Percentiles rank a stretch among this genome's conserved stretches.
These are phyloP conservation scores for Hipparchia semele DNA, from an alignment of 2,888 invertebrate genomes.

Conservation along the genomic window DNA sequence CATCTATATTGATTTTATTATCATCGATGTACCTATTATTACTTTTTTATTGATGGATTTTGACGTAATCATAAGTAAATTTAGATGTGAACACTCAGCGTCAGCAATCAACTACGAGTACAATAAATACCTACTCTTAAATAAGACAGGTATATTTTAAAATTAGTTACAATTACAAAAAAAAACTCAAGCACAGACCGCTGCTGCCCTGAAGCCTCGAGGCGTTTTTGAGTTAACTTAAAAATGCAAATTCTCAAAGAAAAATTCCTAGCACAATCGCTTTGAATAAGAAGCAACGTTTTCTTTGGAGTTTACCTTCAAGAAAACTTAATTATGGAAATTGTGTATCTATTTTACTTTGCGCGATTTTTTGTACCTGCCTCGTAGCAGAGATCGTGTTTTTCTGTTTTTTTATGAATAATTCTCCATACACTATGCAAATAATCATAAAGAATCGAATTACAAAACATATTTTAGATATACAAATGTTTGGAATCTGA, in stretches of 20 bases:
- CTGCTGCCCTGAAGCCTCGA: slow-evolving; percentile 6
- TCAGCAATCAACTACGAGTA: not conserved
- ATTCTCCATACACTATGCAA: not conserved
- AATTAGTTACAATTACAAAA: slow-evolving; percentile 1
- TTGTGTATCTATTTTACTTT: slow-evolving; percentile 35
- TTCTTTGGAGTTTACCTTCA: slow-evolving; percentile 44
- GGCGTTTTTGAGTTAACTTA: slow-evolving; percentile 25
- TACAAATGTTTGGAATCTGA: too few species aligned
- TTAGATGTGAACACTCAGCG: not conserved
- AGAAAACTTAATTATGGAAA: slow-evolving; percentile 47
- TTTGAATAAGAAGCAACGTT: slow-evolving; percentile 42
- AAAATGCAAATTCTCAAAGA: slow-evolving; percentile 41
- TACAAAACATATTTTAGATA: not conserved
- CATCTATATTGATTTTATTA: too few species aligned
- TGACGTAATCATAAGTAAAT: not conserved
- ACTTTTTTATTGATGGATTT: not conserved
- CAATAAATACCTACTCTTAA: not conserved
- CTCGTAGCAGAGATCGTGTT: slow-evolving; percentile 8
- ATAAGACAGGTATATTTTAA: not conserved
- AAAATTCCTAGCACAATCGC: slow-evolving; percentile 41
- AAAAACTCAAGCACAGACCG: slow-evolving; percentile 2
- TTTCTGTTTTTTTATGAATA: slow-evolving; percentile 3
- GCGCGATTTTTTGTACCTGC: slow-evolving; percentile 34
- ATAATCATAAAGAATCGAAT: slow-evolving; percentile 1
- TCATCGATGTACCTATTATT: too few species aligned